These are phyloP conservation scores for Deilephila porcellus DNA, from an alignment of 2,888 invertebrate species.

Conservation along the genomic window DNA sequence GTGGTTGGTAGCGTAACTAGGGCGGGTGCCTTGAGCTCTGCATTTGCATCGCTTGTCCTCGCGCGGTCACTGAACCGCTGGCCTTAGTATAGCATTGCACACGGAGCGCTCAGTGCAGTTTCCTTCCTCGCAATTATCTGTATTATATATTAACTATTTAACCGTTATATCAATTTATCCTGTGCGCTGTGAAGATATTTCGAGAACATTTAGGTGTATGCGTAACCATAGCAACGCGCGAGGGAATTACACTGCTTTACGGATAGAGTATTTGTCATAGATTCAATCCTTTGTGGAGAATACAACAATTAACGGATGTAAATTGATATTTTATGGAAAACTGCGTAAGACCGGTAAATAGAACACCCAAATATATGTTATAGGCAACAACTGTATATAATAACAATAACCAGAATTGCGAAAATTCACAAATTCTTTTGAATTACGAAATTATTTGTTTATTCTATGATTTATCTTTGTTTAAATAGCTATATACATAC, in stretches of 20 bases:
- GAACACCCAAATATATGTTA: no score
- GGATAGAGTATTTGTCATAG: background rate
- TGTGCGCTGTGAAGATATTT: conserved; percentile 1
- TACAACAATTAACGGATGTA: no score
- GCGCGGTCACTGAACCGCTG: conserved; percentile 73
- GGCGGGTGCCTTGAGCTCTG: conserved; percentile 77
- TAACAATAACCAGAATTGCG: no score
- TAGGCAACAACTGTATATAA: no score
- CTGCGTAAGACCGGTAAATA: no score
- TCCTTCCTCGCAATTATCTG: conserved; percentile 75
- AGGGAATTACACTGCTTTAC: background rate
- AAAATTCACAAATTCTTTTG: no score
- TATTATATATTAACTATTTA: conserved; percentile 54
- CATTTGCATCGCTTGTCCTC: conserved; percentile 80
- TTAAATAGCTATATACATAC: no score
- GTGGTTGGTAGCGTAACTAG: conserved; percentile 65
- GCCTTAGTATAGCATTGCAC: conserved; percentile 64
- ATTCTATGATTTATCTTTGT: no score
- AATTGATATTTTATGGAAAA: no score
- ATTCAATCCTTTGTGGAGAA: background rate
- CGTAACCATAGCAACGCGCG: background rate
- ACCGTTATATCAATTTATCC: conserved; percentile 28
- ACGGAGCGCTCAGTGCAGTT: conserved; percentile 58
- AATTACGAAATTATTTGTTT: no score
- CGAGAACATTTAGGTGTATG: background rate